Base-by-base conservation (phyloP, 2,888 invertebrate species). In the Agrotis ipsilon region DNA sequence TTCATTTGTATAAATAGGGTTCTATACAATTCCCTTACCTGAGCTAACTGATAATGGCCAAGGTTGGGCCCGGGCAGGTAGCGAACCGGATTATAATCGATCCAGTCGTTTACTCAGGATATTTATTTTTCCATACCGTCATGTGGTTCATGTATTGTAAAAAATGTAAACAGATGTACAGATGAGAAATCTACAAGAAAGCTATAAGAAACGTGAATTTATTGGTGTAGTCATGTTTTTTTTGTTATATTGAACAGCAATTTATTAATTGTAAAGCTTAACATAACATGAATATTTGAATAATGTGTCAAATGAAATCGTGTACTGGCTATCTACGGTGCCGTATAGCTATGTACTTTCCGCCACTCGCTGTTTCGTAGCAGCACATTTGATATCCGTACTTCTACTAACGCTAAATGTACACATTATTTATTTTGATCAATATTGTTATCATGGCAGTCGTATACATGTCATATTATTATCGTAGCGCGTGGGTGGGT, bases 41-140 rank as follows among this genome's bases (percentile, higher is more conserved):
- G 94, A 85, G 87, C 83, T 86, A 82, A 86, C 84, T 90, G 91
- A 92, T 94, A 92, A 92, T 90, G 84, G 85, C 83, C 85, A 86
- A 88, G 87, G 90, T 89, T 86, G 90, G 89, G 87, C 67, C 87
- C 84, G 86, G 87, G 92, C 94, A 94, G 94, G 94, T 93, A 94
- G 93, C 88, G 87, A 89, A 88, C 89, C 89, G 90, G 89, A 91
- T 92, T 92, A 91, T 91, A 92, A 92, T 93, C 89, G 90, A 91
- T 89, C 87, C 90, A 84, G 84, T 76, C 85, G 75, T 84, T 84
- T 85, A 81, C 83, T 81, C 82, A 85, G 86, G 82, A 84, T 87
- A 86, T 87, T 84, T 84, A 85, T 87, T 83, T 83, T 81, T 83
- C 78, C 72, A 70, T 72, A 59, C 52, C 75, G 48, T 69, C 68